Evolutionary conservation across 1,140 invertebrate species (phyloP), one percentile per base, ranked within the genome.

Genomic region (Drosophila elegans): DNA sequence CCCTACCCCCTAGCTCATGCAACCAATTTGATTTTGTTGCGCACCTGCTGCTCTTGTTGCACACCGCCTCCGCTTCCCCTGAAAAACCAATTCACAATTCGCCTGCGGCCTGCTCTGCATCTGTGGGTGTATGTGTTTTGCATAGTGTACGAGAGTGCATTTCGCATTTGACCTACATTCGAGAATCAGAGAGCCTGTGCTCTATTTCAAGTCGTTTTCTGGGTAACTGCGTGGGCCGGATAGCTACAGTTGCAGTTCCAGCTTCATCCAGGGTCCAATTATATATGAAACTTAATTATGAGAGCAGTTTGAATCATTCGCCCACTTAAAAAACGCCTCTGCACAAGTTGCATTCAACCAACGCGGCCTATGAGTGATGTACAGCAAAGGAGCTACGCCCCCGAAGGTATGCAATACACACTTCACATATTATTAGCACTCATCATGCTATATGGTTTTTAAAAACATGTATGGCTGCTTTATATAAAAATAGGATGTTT

Each of bases 101-200:
- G 77, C 84, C 84, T 68, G 64, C 84, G 81, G 84, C 77, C 62
- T 73, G 55, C 56, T 29, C 57, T 42, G 44, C 56, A 44, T 29
- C 12, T 29, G 12, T 48, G 46, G 9, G 27, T 46, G 45, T 29
- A 25, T 9, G 34, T 41, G 38, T 44, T 74, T 34, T 74, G 41
- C 49, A 34, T 48, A 54, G 54, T 55, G 62, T 60, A 57, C 44
- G 77, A 60, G 74, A 69, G 81, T 83, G 83, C 83, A 88, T 76
- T 78, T 83, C 84, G 44, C 59, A 78, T 78, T 78, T 78, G 84
- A 89, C 84, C 84, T 89, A 89, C 56, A 74, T 89, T 89, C 49
- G 34, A 38, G 44, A 61, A 44, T 52, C 44, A 59, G 67, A 64
- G 55, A 80, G 53, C 44, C 56, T 41, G 41, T 66, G 53, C 54